Base-by-base conservation (phyloP, 2,113 vertebrate species). In the Promerops cafer region DNA sequence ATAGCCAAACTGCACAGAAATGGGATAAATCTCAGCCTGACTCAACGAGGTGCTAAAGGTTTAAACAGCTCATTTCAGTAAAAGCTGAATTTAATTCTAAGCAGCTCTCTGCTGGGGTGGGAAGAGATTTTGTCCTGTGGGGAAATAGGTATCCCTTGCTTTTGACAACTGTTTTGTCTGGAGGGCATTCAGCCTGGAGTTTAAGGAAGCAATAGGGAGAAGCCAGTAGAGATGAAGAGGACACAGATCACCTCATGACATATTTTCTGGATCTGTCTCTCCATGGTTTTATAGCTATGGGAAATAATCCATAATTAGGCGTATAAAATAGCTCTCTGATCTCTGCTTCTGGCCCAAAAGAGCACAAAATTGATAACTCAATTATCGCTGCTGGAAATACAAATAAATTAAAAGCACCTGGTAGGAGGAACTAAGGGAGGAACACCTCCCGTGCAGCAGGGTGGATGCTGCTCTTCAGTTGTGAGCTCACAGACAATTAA, bases 251-350 rank as follows among this genome's bases (percentile, higher is more conserved):
- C 63, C 88, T 30, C 59, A 10, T 0, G 1, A 69, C 59, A 20
- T 8, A 8, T 87, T 93, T 93, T 77, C 91, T 89, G 93, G 86
- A 60, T 94, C 64, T 85, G 72, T 54, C 68, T 93, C 60, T 57
- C 83, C 3, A 4, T 59, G 77, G 65, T 61, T 96, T 96, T 93
- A 90, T 68, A 88, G 94, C 90, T 83, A 78, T 92, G 88, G 85
- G 88, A 95, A 96, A 88, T 95, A 95, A 94, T 94, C 95, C 85
- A 92, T 96, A 96, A 97, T 96, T 89, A 96, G 94, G 76, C 79
- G 72, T 76, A 75, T 96, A 92, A 96, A 95, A 84, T 68, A 94
- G 80, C 88, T 94, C 92, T 96, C 86, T 94, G 93, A 93, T 95
- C 90, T 95, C 86, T 79, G 65, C 93, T 95, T 95, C 94, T 90